Conservation (phyloP, 2,888 invertebrate genomes). For the Drosophila crucigera region DNA sequence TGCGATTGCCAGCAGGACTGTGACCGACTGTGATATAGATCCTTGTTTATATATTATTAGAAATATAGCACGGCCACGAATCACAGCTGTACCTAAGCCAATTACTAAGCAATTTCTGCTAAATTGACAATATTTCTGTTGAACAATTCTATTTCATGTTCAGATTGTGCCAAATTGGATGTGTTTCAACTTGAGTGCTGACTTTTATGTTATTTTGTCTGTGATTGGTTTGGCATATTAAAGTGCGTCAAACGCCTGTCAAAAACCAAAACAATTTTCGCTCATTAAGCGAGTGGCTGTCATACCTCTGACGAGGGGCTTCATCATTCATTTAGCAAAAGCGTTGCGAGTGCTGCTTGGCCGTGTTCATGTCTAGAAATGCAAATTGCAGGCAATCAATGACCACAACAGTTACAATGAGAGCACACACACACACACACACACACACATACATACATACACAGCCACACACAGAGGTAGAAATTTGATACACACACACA, state of each 20-base stretch:
- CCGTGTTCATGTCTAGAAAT: constrained; percentile 64
- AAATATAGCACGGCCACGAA: neutral
- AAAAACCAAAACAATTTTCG: constrained; percentile 49
- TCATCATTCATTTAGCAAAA: constrained; percentile 43
- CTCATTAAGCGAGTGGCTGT: constrained; percentile 42
- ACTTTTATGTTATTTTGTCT: neutral
- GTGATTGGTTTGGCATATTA: constrained; percentile 15
- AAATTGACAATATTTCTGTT: constrained; percentile 1
- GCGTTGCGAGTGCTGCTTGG: constrained; percentile 15
- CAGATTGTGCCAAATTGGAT: neutral
- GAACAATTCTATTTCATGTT: constrained; percentile 10
- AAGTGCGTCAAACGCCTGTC: constrained; percentile 26
- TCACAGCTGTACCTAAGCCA: constrained; percentile 8
- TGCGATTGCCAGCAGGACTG: neutral
- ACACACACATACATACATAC: neutral
- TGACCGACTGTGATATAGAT: neutral
- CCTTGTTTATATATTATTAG: neutral
- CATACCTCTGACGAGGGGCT: constrained; percentile 16
- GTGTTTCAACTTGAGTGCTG: constrained; percentile 3
- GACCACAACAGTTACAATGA: constrained; percentile 48
- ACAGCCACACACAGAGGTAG: neutral
- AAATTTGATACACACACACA: neutral
- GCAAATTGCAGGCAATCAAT: constrained; percentile 63
- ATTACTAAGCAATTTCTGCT: constrained; percentile 12
- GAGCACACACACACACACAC: neutral